phyloP scores from a whole-genome alignment of 1,140 invertebrate species.

The Doryteuthis pealeii region DNA sequence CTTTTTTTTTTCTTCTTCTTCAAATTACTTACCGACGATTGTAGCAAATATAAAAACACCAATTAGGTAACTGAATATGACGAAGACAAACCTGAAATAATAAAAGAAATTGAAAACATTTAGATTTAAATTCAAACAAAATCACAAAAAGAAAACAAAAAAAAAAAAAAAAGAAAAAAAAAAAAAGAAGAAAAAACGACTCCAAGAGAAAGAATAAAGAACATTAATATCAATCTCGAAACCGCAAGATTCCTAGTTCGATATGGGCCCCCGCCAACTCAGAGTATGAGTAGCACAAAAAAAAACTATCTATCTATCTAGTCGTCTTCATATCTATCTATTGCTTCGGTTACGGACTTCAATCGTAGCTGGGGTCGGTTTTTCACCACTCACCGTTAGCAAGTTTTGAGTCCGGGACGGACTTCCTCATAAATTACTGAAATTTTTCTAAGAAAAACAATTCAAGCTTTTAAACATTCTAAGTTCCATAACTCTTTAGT shows the following conservation, averaged over 20 bases:
- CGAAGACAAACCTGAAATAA: conserved; percentile 88
- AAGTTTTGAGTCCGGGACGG: background rate
- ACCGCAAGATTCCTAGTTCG: background rate
- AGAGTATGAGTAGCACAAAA: too few species aligned
- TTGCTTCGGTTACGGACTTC: too few species aligned
- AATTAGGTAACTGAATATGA: conserved; percentile 94
- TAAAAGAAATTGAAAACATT: too few species aligned
- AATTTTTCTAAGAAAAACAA: background rate
- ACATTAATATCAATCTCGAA: background rate
- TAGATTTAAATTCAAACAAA: too few species aligned
- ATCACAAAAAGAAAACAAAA: background rate
- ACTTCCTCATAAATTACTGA: background rate
- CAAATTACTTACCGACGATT: conserved; percentile 5
- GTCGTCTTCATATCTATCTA: too few species aligned
- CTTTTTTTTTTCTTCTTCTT: too few species aligned
- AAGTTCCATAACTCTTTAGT: background rate
- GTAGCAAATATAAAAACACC: conserved; percentile 88
- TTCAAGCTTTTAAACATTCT: background rate
- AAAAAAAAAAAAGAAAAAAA: background rate
- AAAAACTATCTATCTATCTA: too few species aligned
- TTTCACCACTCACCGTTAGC: too few species aligned
- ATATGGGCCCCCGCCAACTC: too few species aligned
- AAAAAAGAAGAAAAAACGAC: background rate
- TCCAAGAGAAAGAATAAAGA: background rate
- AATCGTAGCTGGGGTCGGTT: too few species aligned